Evolutionary conservation across 2,797 vertebrate genomes (phyloP), one percentile per base, ranked within the genome.

Genomic region (Sebastes vulpes): DNA sequence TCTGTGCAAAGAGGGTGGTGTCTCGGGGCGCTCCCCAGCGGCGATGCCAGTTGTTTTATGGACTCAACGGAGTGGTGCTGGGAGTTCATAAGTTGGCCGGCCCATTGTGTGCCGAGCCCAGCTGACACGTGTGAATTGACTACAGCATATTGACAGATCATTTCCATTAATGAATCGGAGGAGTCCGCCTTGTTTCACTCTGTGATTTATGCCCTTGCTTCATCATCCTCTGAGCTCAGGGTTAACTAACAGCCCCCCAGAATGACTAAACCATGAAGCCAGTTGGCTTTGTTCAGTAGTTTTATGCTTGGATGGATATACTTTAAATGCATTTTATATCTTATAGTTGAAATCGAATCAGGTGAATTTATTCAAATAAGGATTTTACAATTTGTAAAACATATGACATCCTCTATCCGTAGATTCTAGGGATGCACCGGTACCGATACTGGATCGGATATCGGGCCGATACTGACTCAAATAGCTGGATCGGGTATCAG

Each of bases 111-210:
- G 93, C 93, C 87, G 93, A 95, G 97, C 96, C 95, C 97, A 97
- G 97, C 97, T 98, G 98, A 98, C 98, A 97, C 95, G 95, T 97
- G 96, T 97, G 96, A 97, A 96, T 97, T 97, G 96, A 97, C 96
- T 96, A 91, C 93, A 97, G 97, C 97, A 97, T 98, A 98, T 99
- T 98, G 97, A 96, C 95, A 96, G 95, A 97, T 99, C 97, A 99
- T 98, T 97, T 98, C 96, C 97, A 97, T 98, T 98, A 98, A 98
- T 98, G 97, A 97, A 98, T 96, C 94, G 92, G 94, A 84, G 94
- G 95, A 96, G 96, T 96, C 96, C 93, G 95, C 95, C 96, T 97
- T 95, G 96, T 97, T 97, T 96, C 88, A 82, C 88, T 84, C 82
- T 92, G 93, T 97, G 97, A 97, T 97, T 96, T 96, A 97, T 97